Base-by-base conservation (phyloP, 2,113 vertebrate genomes). In the Microcebus murinus region DNA sequence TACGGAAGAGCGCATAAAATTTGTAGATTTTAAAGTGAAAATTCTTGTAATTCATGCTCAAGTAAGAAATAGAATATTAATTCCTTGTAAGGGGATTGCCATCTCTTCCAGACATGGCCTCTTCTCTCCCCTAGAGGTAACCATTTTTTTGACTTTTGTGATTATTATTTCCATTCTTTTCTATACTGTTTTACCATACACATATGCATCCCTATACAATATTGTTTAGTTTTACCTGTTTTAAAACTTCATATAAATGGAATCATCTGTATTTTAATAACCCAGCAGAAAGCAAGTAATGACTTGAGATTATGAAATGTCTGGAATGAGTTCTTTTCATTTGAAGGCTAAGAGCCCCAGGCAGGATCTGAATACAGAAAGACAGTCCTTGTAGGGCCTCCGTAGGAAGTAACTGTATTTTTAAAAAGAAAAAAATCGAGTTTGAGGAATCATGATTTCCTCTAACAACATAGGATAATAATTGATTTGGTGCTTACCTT, bases 11-110 rank as follows among this genome's bases (percentile, higher is more conserved):
- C 4, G 3, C 86, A 70, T 39, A 63, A 87, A 88, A 45, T 23
- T 63, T 85, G 9, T 63, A 94, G 74, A 90, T 89, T 61, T 31
- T 83, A 65, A 95, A 91, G 59, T 87, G 34, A 63, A 91, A 74
- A 85, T 52, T 39, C n/a, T 20, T 65, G 8, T 79, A 92, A 82
- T 21, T 36, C 50, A 42, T 79, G 31, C 31, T 25, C 18, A 52
- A 34, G 82, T 77, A 76, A 94, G 90, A 88, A 52, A 23, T 61
- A 76, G 82, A 91, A 80, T 91, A 42, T 81, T 88, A 87, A 27
- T 82, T 85, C 73, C 67, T 67, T 61, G 45, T 55, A 93, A 52
- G 45, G 21, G 21, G 42, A 29, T 9, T 76, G 15, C 20, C 13
- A 12, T 57, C 23, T 39, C 13, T 80, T 13, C 13, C 15, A 45